These are phyloP conservation scores for Sclerodermus sp. DNA, from an alignment of 2,888 invertebrate genomes.

Conservation along the genomic window DNA sequence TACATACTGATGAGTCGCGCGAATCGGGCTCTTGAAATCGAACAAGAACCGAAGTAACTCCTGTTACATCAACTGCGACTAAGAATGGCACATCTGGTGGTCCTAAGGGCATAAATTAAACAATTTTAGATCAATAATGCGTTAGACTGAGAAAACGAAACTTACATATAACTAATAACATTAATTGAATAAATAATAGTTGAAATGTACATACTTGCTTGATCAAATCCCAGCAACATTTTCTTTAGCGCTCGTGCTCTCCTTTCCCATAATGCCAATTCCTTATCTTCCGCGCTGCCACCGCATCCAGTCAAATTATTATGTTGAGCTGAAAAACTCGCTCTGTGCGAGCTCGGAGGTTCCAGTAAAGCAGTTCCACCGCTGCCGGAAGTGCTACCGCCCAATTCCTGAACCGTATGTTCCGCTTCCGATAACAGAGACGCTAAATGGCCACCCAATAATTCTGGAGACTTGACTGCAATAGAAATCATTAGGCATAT, in stretches of 20 bases:
- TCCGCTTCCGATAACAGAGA: conserved; percentile 81
- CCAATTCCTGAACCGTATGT: conserved; percentile 77
- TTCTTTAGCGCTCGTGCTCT: conserved; percentile 76
- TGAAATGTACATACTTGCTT: conserved; percentile 64
- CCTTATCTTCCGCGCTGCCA: conserved; percentile 76
- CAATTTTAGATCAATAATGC: neutral
- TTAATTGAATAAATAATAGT: neutral
- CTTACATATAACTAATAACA: neutral
- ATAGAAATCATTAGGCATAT: conserved; percentile 28
- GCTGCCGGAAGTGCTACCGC: conserved; percentile 56
- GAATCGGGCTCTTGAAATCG: conserved; percentile 71
- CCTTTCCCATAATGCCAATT: conserved; percentile 86
- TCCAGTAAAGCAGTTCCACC: conserved; percentile 42
- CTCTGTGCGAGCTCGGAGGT: conserved; percentile 43
- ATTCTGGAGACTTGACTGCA: conserved; percentile 73
- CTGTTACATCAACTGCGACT: conserved; percentile 74
- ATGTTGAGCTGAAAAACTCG: conserved; percentile 51
- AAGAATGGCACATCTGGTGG: conserved; percentile 81
- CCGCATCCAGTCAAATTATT: conserved; percentile 68
- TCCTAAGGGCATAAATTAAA: conserved; percentile 51
- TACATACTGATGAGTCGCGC: conserved; percentile 78
- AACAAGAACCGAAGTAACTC: conserved; percentile 68
- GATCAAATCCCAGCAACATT: conserved; percentile 86
- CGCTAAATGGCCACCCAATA: conserved; percentile 75
- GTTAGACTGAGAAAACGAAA: too few species aligned